These are phyloP conservation scores for Dicaeum eximium DNA, from an alignment of 2,113 vertebrate genomes.

Conservation along the genomic window DNA sequence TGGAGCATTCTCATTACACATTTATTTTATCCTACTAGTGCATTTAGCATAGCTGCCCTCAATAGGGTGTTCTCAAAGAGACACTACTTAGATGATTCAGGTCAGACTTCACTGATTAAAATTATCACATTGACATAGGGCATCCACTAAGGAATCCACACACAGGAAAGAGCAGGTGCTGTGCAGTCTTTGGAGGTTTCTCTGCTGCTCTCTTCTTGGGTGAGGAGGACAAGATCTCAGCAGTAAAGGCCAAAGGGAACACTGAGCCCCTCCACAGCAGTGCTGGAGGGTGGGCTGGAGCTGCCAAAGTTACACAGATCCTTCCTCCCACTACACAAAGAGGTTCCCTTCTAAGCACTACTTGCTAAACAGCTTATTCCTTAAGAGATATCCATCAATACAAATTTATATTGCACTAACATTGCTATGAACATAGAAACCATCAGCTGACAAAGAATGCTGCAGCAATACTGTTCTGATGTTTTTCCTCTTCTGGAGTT, in stretches of 20 bases:
- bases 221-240: neutral
- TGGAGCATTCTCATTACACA: neutral
- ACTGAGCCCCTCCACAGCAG: neutral
- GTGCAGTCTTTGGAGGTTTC: neutral
- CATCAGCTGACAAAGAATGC: neutral
- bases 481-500: neutral
- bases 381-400: neutral
- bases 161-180: neutral
- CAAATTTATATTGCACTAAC: neutral
- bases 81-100: neutral
- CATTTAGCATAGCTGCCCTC: neutral
- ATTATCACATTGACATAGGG: neutral
- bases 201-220: neutral
- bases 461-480: neutral
- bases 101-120: slow-evolving; percentile 5
- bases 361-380: neutral
- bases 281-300: neutral
- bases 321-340: neutral
- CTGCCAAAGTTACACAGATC: neutral
- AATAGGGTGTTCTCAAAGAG: neutral
- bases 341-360: neutral
- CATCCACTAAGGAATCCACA: neutral
- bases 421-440: rapidly evolving
- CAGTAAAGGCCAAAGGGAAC: neutral
- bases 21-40: neutral